phyloP scores from a whole-genome alignment of 2,888 invertebrate species.

The Zonitis immaculata region DNA sequence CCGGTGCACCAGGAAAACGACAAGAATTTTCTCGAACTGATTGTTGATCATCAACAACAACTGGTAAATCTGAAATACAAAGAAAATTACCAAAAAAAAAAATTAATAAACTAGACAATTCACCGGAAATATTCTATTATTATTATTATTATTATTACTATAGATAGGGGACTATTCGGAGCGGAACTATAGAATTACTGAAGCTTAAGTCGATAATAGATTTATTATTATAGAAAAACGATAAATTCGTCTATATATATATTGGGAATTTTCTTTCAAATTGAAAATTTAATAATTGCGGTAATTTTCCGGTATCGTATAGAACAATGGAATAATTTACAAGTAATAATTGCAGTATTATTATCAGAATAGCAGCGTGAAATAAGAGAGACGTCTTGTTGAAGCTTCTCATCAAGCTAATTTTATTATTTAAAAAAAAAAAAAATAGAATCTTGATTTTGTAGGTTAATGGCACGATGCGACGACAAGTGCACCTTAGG shows the following conservation, averaged over 20 bases:
- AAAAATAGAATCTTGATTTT: slow-evolving; percentile 6
- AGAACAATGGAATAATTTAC: background rate
- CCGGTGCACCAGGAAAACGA: slow-evolving; percentile 86
- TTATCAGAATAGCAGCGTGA: slow-evolving; percentile 1
- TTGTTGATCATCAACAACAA: background rate
- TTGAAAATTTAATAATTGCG: background rate
- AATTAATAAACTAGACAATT: too few species aligned
- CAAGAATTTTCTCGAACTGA: slow-evolving; percentile 52
- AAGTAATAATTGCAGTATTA: background rate
- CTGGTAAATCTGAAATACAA: background rate
- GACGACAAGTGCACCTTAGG: slow-evolving; percentile 10
- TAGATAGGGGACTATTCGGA: slow-evolving; percentile 18
- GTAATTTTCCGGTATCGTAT: background rate
- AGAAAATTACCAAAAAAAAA: too few species aligned
- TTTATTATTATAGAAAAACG: too few species aligned
- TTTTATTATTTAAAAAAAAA: background rate
- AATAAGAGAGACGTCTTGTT: slow-evolving; percentile 10
- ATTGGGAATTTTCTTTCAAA: background rate
- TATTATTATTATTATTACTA: too few species aligned
- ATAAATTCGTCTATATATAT: too few species aligned
- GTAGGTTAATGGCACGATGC: slow-evolving; percentile 18
- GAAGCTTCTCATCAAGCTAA: slow-evolving; percentile 10
- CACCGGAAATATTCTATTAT: slow-evolving; percentile 25
- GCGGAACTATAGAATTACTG: slow-evolving; percentile 22
- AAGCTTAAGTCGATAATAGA: slow-evolving; percentile 14